Evolutionary conservation across 2,888 invertebrate species (phyloP).

Genomic region (Petrophora chlorosata): DNA sequence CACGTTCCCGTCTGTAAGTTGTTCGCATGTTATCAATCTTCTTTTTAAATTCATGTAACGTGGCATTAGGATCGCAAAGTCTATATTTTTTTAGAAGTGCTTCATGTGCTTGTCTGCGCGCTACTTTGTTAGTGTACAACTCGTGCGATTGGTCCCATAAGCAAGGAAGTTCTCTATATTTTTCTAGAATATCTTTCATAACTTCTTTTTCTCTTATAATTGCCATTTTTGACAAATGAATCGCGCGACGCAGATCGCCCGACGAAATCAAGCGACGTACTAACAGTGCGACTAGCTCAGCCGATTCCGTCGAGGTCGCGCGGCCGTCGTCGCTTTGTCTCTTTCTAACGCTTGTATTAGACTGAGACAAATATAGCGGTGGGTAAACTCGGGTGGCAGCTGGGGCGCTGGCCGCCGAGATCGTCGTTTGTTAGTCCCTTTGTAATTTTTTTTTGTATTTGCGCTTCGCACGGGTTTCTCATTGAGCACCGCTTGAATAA

Average conservation of each 20-base stretch:
- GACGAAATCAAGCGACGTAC: conserved; percentile 4
- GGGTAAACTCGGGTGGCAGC: neutral
- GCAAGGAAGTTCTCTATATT: conserved; percentile 11
- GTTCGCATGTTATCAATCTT: conserved; percentile 44
- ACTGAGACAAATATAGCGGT: conserved; percentile 2
- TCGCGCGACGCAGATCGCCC: neutral
- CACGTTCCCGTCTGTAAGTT: conserved; percentile 39
- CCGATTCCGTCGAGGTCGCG: conserved; percentile 3
- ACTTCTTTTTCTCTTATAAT: conserved; percentile 15
- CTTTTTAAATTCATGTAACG: conserved; percentile 30
- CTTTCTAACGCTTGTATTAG: neutral
- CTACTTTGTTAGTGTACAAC: conserved; percentile 27
- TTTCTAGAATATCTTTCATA: conserved; percentile 6
- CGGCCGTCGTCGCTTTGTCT: conserved; percentile 4
- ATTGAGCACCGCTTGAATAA: too few relatives aligned
- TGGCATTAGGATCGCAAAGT: conserved; percentile 5
- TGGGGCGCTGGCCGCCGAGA: neutral
- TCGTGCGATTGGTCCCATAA: conserved; percentile 41
- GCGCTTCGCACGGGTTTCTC: too few relatives aligned
- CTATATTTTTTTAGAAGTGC: conserved; percentile 14
- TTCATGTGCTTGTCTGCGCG: conserved; percentile 8
- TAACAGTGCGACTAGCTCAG: conserved; percentile 6
- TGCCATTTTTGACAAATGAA: conserved; percentile 6
- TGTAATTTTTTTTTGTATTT: too few relatives aligned
- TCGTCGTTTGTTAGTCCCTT: neutral